Evolutionary conservation across 2,797 vertebrate species (phyloP).

Genomic region (Rachycentron canadum): DNA sequence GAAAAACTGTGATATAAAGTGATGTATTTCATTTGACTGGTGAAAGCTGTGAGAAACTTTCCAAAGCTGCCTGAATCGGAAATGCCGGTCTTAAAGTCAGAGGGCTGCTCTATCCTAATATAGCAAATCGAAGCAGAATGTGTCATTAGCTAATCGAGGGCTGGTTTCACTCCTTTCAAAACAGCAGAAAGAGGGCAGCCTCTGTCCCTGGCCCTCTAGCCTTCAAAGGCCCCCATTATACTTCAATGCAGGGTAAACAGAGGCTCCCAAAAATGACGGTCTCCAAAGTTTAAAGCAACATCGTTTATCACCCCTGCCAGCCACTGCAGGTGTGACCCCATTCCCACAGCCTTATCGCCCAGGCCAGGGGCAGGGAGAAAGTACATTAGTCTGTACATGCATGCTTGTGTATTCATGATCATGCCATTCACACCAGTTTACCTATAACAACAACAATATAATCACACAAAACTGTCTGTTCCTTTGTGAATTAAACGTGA

Average conservation of each 20-base stretch:
- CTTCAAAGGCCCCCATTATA: constrained; percentile 87
- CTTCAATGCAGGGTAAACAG: constrained; percentile 85
- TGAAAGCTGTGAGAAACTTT: constrained; percentile 72
- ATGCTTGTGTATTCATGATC: constrained; percentile 12
- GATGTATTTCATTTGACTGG: constrained; percentile 35
- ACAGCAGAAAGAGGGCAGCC: constrained; percentile 84
- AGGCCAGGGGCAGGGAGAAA: constrained; percentile 15
- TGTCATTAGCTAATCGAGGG: constrained; percentile 88
- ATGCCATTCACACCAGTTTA: background rate
- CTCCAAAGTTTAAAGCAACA: constrained; percentile 89
- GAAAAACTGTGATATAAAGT: background rate
- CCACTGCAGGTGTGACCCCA: constrained; percentile 88
- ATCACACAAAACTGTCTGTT: background rate
- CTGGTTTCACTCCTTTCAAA: constrained; percentile 83
- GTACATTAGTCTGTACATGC: constrained; percentile 19
- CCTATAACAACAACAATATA: background rate
- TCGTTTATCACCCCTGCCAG: constrained; percentile 87
- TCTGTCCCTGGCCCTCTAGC: constrained; percentile 71
- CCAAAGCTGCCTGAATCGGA: constrained; percentile 71
- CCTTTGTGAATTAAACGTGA: background rate
- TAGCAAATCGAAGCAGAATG: constrained; percentile 86
- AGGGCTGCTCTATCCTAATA: constrained; percentile 87
- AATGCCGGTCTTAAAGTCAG: constrained; percentile 82
- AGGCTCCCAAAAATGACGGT: constrained; percentile 84
- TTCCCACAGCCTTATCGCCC: constrained; percentile 79